Percentiles rank a stretch among this genome's conserved stretches.
Evolutionary conservation across 2,797 vertebrate genomes (phyloP).

Genomic region (Chiloscyllium punctatum): DNA sequence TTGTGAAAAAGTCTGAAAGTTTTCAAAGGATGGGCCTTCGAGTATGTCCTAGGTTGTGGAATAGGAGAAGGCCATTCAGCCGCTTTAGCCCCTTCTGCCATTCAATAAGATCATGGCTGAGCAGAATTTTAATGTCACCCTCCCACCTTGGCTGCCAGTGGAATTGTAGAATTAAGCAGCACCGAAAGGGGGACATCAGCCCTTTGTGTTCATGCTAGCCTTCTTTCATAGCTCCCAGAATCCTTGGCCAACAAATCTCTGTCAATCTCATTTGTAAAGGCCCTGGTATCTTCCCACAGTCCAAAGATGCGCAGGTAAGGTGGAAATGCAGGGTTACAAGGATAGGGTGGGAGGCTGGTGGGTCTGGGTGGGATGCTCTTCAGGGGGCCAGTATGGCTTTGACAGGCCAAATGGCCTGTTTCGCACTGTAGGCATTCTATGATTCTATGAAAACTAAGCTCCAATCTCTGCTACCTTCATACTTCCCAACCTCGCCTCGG

Average conservation of each 20-base stretch:
- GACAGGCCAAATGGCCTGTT: too few relatives aligned
- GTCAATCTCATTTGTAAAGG: neutral
- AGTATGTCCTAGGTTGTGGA: neutral
- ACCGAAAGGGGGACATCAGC: neutral
- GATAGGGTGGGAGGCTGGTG: too few relatives aligned
- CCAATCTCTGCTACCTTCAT: neutral
- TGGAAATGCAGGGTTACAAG: too few relatives aligned
- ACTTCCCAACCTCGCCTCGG: neutral
- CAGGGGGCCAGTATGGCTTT: too few relatives aligned
- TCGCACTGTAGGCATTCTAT: too few relatives aligned
- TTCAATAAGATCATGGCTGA: neutral
- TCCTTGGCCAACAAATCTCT: neutral
- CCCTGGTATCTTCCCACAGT: too few relatives aligned
- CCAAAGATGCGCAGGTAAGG: too few relatives aligned
- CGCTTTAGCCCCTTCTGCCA: neutral
- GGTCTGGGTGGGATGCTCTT: too few relatives aligned
- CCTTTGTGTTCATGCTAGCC: neutral
- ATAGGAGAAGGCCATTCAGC: neutral
- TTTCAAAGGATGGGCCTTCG: neutral
- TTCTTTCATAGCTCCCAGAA: neutral
- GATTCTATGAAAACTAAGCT: neutral
- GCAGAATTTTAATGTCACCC: neutral
- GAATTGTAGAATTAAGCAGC: neutral
- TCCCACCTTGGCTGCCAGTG: neutral
- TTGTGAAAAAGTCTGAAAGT: neutral